Conservation (phyloP, 1,140 invertebrate genomes). For the Kradibia gibbosae region DNA sequence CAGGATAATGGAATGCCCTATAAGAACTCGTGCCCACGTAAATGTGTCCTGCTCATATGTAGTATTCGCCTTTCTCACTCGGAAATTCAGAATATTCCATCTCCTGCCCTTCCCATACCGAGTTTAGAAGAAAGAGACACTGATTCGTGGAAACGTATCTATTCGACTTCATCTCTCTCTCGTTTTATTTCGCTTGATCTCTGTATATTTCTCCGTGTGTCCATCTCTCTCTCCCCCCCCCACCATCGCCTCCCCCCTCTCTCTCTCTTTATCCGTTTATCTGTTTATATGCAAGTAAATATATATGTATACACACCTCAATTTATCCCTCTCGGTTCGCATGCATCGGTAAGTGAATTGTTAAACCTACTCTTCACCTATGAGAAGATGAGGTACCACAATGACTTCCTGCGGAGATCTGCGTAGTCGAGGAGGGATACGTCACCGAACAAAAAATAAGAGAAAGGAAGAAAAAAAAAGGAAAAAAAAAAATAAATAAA, state of each 20-base stretch:
- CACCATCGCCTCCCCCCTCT: background rate
- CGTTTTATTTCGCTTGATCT: background rate
- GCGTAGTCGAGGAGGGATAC: background rate
- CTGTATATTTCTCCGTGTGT: background rate
- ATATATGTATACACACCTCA: too few species aligned
- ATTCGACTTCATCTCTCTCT: conserved; percentile 8
- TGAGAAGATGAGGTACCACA: background rate
- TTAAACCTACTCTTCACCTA: background rate
- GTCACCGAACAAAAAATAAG: background rate
- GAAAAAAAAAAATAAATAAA: background rate
- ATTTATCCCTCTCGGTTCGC: too few species aligned
- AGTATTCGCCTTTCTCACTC: background rate
- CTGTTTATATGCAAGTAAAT: background rate
- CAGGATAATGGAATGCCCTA: conserved; percentile 56
- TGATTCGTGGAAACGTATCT: conserved; percentile 42
- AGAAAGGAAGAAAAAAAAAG: too few species aligned
- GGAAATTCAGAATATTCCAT: conserved; percentile 42
- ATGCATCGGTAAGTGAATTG: background rate
- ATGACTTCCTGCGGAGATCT: conserved; percentile 39
- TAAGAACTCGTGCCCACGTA: conserved; percentile 41
- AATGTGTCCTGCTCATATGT: conserved; percentile 44
- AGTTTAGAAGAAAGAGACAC: conserved; percentile 6
- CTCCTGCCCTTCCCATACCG: background rate
- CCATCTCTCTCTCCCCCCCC: background rate
- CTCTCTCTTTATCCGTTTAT: background rate